These are phyloP conservation scores for Halcyon malimbica DNA, from an alignment of 2,113 vertebrate genomes.

Conservation along the genomic window DNA sequence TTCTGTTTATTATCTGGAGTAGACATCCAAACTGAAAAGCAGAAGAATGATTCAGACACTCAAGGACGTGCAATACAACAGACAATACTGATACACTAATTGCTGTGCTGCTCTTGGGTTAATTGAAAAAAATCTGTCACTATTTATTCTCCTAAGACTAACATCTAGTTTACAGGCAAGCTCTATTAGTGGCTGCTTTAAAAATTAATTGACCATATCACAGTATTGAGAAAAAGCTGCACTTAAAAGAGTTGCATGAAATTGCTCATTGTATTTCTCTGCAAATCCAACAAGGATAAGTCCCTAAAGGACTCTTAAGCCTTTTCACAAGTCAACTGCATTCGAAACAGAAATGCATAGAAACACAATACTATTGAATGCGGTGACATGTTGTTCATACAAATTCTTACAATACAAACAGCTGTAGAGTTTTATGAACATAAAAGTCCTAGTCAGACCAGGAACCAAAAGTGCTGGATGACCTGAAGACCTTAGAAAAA, in stretches of 20 bases:
- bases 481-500: neutral
- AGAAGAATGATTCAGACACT: neutral
- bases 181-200: constrained; percentile 21
- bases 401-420: neutral
- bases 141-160: constrained; percentile 3
- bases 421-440: neutral
- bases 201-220: constrained; percentile 43
- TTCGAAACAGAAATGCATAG: neutral
- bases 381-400: neutral
- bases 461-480: neutral
- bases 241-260: neutral
- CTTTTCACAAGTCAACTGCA: neutral
- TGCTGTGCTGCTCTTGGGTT: constrained; percentile 5
- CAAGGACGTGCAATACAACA: neutral
- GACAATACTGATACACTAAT: neutral
- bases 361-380: neutral
- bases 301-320: neutral
- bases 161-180: constrained; percentile 21
- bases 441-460: neutral
- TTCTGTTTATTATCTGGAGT: neutral
- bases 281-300: neutral
- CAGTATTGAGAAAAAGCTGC: neutral
- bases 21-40: constrained; percentile 1
- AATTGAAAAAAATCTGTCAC: constrained; percentile 41
- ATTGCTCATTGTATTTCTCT: neutral